Evolutionary conservation across 2,113 vertebrate genomes (phyloP), one percentile per base, ranked within the genome.

Genomic region (Periophthalmus modestus): DNA sequence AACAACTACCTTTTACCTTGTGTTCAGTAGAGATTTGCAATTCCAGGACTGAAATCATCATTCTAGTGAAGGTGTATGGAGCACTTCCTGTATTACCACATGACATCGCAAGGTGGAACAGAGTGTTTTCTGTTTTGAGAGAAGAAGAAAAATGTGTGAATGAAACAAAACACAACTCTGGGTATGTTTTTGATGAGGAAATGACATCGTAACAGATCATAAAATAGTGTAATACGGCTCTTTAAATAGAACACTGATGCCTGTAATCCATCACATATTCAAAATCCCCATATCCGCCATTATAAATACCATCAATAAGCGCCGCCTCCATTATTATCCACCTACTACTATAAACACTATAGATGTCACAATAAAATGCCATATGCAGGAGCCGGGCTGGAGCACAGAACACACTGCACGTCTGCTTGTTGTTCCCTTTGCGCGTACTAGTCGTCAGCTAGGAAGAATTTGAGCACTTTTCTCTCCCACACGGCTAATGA

Each of bases 401-500:
- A 7, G 62, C 52, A 21, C n/a, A 2, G 7, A 43, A 10, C 10
- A 43, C 39, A 10, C 7, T 10, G 11, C 43, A 9, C 23, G 52
- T 66, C 65, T 67, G 71, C 75, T 70, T 77, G 77, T 76, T 75
- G 52, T 74, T 62, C 58, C 77, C 70, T 78, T 58, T 28, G 71
- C 58, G 58, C 79, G 63, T 34, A 78, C 77, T 33, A 79, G 73
- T 68, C 75, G 65, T 88, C 85, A 88, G 86, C 87, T 87, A 87
- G 86, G 82, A 86, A 87, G 77, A 83, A 88, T 87, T 86, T 84
- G 75, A 82, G 80, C 80, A 54, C 46, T 88, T 90, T 87, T 85
- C 84, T 82, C 87, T 90, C 80, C 80, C 87, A 80, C 86, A 82
- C 79, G 82, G 79, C 79, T 91, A 89, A 90, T 83, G 87, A 89